These are phyloP conservation scores for Semicossyphus pulcher DNA, from an alignment of 2,113 vertebrate species.

Conservation along the genomic window DNA sequence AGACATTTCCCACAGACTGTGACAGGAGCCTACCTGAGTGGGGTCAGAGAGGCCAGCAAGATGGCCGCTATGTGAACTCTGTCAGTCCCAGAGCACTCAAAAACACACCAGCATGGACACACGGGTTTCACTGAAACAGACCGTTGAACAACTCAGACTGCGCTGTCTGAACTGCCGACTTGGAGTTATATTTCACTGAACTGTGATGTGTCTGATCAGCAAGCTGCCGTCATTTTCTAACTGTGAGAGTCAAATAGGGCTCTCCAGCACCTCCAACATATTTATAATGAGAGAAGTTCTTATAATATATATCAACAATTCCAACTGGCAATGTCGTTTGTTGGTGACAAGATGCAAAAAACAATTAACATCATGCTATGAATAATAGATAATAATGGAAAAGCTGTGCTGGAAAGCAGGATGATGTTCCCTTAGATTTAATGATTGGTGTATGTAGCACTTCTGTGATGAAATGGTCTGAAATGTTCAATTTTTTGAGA, in stretches of 20 bases:
- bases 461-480: constrained; percentile 21
- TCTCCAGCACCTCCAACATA: constrained; percentile 5
- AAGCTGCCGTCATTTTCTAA: not conserved
- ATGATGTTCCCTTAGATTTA: constrained; percentile 15
- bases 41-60: constrained; percentile 98
- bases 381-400: not conserved
- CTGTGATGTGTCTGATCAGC: constrained; percentile 22
- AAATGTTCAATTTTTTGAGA: constrained; percentile 1
- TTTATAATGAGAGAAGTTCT: constrained; percentile 19
- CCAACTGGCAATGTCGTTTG: not conserved
- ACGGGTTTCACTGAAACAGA: constrained; percentile 25
- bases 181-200: constrained; percentile 12
- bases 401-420: constrained; percentile 19
- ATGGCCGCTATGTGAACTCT: constrained; percentile 89
- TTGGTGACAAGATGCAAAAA: constrained; percentile 13
- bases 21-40: constrained; percentile 96
- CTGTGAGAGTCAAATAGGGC: not conserved
- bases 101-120: constrained; percentile 69
- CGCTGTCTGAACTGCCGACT: constrained; percentile 4
- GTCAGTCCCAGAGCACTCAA: not conserved
- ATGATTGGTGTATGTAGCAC: not conserved
- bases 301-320: constrained; percentile 47
- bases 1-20: constrained; percentile 98
- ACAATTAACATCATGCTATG: not conserved
- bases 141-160: constrained; percentile 3